Base-by-base conservation (phyloP, 2,797 vertebrate genomes). In the Anniella stebbinsi region DNA sequence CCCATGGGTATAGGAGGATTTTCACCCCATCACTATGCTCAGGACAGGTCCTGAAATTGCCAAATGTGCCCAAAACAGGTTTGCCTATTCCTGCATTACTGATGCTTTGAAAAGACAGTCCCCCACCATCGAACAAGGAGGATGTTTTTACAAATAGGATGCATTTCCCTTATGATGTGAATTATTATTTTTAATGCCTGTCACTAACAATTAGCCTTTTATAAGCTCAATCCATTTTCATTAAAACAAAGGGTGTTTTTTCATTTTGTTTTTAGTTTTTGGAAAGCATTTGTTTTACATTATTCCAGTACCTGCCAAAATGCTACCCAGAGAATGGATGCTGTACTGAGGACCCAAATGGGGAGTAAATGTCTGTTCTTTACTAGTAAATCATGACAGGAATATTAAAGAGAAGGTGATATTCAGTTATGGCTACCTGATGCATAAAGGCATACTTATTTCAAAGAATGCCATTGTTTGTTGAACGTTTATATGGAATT, bases 391-490 rank as follows among this genome's bases (percentile, higher is more conserved):
- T 76, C 85, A 75, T 88, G 86, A 67, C 83, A 81, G 23, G 72
- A 93, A 87, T 33, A 83, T 88, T 63, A 91, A 93, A 72, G 54
- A 69, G 57, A 86, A 60, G 60, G 84, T 28, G 28, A 67, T 80
- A 76, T 78, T 84, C 69, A 80, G n/a, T 75, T 86, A 69, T 23
- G 30, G 36, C 48, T 75, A 77, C 87, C 45, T 94, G 63, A 21
- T 89, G 60, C 89, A 54, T 72, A 91, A 95, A 85, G 69, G 54
- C 45, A 86, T 6, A 45, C 25, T 9, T 72, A 77, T 93, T 93
- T 91, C 30, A 57, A 76, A 87, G 78, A 33, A 36, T 28, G 4
- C 0, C 2, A 13, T 0, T 69, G 66, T 92, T 87, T 17, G 45
- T n/a, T 76, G 23, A 91, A 78, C 4, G 10, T 18, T 84, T n/a